These are phyloP conservation scores for Dione juno DNA, from an alignment of 2,888 invertebrate species.

Conservation along the genomic window DNA sequence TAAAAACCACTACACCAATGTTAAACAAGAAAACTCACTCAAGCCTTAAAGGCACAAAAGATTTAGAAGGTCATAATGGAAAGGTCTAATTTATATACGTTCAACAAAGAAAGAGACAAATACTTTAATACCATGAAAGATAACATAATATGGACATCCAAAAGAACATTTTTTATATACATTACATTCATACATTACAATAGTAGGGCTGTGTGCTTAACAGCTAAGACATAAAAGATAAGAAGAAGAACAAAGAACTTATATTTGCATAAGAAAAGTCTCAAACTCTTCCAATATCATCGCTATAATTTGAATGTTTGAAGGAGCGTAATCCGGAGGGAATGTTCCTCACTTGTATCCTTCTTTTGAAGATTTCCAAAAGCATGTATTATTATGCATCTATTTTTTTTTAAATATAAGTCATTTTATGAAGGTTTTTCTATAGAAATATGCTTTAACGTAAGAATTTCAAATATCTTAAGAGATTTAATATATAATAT, in stretches of 20 bases:
- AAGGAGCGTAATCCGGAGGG: constrained; percentile 33
- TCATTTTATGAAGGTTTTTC: background rate
- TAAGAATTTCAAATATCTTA: too few species aligned
- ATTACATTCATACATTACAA: constrained; percentile 12
- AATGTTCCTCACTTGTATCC: constrained; percentile 27
- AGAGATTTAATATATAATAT: too few species aligned
- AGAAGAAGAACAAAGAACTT: constrained; percentile 25
- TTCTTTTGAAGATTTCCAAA: constrained; percentile 13
- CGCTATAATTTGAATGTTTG: constrained; percentile 33
- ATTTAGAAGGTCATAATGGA: background rate
- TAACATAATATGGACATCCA: background rate
- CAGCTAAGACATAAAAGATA: constrained; percentile 19
- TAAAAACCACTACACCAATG: background rate
- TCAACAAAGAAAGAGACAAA: background rate
- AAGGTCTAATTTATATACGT: background rate
- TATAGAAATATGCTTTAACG: too few species aligned
- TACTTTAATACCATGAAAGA: background rate
- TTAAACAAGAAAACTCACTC: background rate
- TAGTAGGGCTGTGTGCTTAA: background rate
- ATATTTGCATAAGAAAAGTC: constrained; percentile 19
- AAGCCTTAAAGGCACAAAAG: background rate
- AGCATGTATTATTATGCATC: background rate
- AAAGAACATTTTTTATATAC: constrained; percentile 4
- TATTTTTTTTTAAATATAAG: background rate
- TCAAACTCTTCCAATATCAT: constrained; percentile 35